Evolutionary conservation across 2,888 invertebrate species (phyloP).

Genomic region (Ernsta delagoae): DNA sequence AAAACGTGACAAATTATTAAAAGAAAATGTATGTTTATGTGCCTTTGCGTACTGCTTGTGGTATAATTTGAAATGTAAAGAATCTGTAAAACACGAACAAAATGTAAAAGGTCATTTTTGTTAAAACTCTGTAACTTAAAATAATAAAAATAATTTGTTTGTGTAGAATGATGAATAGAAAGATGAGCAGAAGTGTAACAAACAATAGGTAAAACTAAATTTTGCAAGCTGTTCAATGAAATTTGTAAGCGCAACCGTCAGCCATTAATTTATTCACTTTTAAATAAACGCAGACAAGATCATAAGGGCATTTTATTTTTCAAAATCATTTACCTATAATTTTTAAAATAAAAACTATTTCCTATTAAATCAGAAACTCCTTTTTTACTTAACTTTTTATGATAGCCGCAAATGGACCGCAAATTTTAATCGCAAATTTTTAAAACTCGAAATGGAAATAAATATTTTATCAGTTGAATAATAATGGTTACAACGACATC

Average conservation of each 20-base stretch:
- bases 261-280: conserved; percentile 50
- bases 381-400: too few relatives aligned
- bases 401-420: too few relatives aligned
- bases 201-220: not conserved
- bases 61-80: not conserved
- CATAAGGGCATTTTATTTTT: conserved; percentile 18
- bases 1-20: not conserved
- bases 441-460: too few relatives aligned
- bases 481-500: too few relatives aligned
- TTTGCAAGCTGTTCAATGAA: conserved; percentile 32
- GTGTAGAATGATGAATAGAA: not conserved
- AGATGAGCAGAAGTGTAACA: not conserved
- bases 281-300: conserved; percentile 43
- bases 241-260: conserved; percentile 40
- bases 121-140: too few relatives aligned
- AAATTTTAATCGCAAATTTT: too few relatives aligned
- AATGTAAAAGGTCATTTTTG: too few relatives aligned
- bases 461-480: too few relatives aligned
- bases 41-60: conserved; percentile 8
- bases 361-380: too few relatives aligned
- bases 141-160: not conserved
- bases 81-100: too few relatives aligned
- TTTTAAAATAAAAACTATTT: too few relatives aligned
- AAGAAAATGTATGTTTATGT: conserved; percentile 7
- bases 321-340: too few relatives aligned